phyloP scores from a whole-genome alignment of 2,888 invertebrate genomes.

The Leptarthrus brevirostris region DNA sequence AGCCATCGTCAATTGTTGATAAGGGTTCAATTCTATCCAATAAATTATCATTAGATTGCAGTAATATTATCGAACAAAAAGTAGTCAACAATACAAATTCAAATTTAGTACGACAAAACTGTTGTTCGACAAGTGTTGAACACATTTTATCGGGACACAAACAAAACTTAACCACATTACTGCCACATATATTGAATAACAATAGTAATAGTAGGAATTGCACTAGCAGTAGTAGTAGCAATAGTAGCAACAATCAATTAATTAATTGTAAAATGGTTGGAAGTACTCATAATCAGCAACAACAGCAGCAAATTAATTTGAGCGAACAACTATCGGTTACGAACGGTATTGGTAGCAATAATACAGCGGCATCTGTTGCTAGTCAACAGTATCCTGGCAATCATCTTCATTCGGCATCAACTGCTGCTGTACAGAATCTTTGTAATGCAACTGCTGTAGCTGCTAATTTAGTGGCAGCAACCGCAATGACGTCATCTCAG shows the following conservation, averaged over 20 bases:
- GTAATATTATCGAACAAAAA: slow-evolving; percentile 19
- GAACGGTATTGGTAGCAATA: slow-evolving; percentile 23
- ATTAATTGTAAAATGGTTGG: slow-evolving; percentile 52
- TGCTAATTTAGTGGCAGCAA: slow-evolving; percentile 50
- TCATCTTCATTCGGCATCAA: slow-evolving; percentile 41
- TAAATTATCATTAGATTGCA: slow-evolving; percentile 35
- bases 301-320: slow-evolving; percentile 30
- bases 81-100: neutral
- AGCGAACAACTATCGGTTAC: neutral
- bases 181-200: slow-evolving; percentile 51
- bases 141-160: slow-evolving; percentile 24
- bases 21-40: slow-evolving; percentile 32
- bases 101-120: slow-evolving; percentile 13
- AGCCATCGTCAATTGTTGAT: slow-evolving; percentile 15
- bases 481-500: slow-evolving; percentile 51
- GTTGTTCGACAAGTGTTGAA: slow-evolving; percentile 29
- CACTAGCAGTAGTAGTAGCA: slow-evolving; percentile 48
- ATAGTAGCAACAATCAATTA: slow-evolving; percentile 39
- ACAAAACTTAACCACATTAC: slow-evolving; percentile 43
- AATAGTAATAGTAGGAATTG: slow-evolving; percentile 51
- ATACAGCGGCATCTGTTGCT: neutral
- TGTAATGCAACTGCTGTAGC: slow-evolving; percentile 50
- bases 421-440: slow-evolving; percentile 28
- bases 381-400: slow-evolving; percentile 43
- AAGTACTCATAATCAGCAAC: slow-evolving; percentile 45